Conservation (phyloP, 2,888 invertebrate genomes). For the Mesopsocus fuscifrons region DNA sequence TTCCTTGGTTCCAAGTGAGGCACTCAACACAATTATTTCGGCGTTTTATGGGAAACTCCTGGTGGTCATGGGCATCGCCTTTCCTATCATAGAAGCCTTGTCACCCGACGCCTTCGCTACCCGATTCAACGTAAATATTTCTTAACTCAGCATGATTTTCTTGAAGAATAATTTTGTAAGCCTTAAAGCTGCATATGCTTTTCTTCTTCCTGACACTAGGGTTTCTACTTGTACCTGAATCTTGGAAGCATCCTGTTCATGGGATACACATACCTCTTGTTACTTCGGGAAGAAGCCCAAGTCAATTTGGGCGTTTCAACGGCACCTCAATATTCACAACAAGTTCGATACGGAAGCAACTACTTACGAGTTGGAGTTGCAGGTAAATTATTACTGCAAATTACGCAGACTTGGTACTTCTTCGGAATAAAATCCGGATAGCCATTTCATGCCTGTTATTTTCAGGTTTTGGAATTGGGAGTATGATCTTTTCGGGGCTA, state of each 20-base stretch:
- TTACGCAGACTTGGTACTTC: no score
- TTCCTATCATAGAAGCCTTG: constrained; percentile 42
- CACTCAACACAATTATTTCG: constrained; percentile 38
- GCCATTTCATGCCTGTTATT: no score
- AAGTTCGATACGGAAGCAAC: constrained; percentile 36
- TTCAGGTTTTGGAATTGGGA: constrained; percentile 43
- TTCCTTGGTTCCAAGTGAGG: no score
- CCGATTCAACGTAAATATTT: constrained; percentile 28
- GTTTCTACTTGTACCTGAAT: constrained; percentile 69
- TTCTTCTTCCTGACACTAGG: no score
- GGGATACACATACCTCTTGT: constrained; percentile 29
- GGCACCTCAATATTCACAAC: constrained; percentile 22
- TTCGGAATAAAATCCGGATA: no score
- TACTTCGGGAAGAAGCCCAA: constrained; percentile 14
- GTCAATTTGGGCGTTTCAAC: neutral
- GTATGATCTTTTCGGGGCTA: constrained; percentile 50
- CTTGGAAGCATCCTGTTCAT: constrained; percentile 58
- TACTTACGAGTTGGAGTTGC: constrained; percentile 43
- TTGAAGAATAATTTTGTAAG: no score
- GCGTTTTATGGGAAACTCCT: constrained; percentile 44
- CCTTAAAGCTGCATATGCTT: constrained; percentile 20
- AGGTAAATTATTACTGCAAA: no score
- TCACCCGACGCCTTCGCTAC: constrained; percentile 31
- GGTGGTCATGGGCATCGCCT: constrained; percentile 40
- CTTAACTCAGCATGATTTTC: no score